These are phyloP conservation scores for Camponotus vicinus DNA, from an alignment of 1,140 invertebrate genomes.

Conservation along the genomic window DNA sequence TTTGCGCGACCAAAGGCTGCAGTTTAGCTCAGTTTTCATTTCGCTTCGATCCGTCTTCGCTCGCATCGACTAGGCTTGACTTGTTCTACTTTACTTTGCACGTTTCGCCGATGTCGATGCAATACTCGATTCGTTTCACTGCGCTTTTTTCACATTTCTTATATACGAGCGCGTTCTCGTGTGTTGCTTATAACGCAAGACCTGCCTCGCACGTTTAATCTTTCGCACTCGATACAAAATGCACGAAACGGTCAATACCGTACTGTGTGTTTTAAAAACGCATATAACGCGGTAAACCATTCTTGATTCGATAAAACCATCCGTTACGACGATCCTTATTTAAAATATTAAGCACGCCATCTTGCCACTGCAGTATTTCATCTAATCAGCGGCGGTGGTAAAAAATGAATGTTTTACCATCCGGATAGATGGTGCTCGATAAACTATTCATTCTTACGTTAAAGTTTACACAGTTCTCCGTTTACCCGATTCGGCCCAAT, in stretches of 20 bases:
- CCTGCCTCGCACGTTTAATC: constrained; percentile 33
- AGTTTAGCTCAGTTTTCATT: background rate
- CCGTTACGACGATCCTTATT: background rate
- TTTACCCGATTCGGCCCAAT: background rate
- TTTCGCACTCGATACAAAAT: background rate
- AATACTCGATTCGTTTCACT: constrained; percentile 47
- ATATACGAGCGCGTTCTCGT: background rate
- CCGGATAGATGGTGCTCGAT: background rate
- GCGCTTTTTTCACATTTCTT: constrained; percentile 19
- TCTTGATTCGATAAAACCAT: background rate
- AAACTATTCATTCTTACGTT: constrained; percentile 4
- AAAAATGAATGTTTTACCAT: background rate
- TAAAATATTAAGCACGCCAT: background rate
- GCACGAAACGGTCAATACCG: background rate
- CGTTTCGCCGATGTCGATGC: constrained; percentile 32
- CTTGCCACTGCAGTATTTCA: background rate
- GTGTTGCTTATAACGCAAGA: background rate
- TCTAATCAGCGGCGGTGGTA: background rate
- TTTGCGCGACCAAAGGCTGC: background rate
- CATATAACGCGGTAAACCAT: background rate
- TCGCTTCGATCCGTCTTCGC: background rate
- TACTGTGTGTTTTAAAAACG: background rate
- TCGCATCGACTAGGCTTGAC: constrained; percentile 4
- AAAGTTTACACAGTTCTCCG: background rate
- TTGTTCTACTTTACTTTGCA: constrained; percentile 32